Evolutionary conservation across 2,797 vertebrate genomes (phyloP), one percentile per base, ranked within the genome.

Genomic region (Hoplostethus mediterraneus): DNA sequence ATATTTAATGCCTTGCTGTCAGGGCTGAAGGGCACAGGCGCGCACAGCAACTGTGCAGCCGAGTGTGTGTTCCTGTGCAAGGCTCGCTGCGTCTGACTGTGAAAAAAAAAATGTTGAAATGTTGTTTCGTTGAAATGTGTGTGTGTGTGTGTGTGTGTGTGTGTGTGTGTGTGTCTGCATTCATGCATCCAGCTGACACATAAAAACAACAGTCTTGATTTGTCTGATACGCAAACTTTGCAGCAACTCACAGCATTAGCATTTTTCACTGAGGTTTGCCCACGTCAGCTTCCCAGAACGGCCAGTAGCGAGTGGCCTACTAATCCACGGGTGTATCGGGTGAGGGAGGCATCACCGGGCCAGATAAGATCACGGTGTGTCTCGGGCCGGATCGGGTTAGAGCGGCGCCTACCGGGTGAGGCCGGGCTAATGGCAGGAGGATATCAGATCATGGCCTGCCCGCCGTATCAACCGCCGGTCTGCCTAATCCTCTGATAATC

Each of bases 1-100:
- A 90, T 91, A 90, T 92, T 90, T 90, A 90, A 90, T 86, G 85
- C 77, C 86, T 87, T 66, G 80, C 85, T 90, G 91, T 91, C 90
- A 89, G 78, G 76, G 77, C 81, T 82, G 88, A 89, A 85, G 83
- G 77, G 81, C 78, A 79, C 68, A 72, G 75, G 52, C 80, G 79
- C 68, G 85, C 57, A 66, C 70, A 79, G 63, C 67, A 71, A 82
- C 69, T 71, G 89, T 85, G 84, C 89, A 89, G 71, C 77, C 79
- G 66, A 79, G 83, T 83, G 87, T 91, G 87, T 57, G 63, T 72
- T 77, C 53, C 61, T 74, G 75, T 78, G 59, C 52, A 63, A 73
- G 75, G 68, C 71, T 73, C 69, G 69, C 67, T 81, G 87, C 81
- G 70, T 82, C 77, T 47, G 51, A 73, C 72, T 82, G 60, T 2